phyloP scores from a whole-genome alignment of 2,888 invertebrate species.

The Epinotia demarniana region DNA sequence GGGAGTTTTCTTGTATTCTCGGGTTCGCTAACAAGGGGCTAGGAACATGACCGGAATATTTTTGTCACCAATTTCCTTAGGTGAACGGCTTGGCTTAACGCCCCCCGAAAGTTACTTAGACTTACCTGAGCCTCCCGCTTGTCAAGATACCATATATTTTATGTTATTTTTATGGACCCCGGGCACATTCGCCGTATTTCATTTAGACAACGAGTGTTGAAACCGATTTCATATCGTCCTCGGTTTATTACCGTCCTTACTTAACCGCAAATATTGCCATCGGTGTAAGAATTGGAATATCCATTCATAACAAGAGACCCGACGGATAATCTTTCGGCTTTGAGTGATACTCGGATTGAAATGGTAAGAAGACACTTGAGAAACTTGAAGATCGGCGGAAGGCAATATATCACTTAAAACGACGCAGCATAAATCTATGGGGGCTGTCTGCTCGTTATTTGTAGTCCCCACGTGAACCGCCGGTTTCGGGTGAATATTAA shows the following conservation, averaged over 20 bases:
- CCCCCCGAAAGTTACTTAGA: slow-evolving; percentile 73
- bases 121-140: slow-evolving; percentile 70
- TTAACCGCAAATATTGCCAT: slow-evolving; percentile 17
- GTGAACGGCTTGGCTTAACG: slow-evolving; percentile 78
- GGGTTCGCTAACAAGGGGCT: slow-evolving; percentile 76
- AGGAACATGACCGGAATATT: slow-evolving; percentile 82
- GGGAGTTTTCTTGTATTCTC: slow-evolving; percentile 73
- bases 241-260: slow-evolving; percentile 25
- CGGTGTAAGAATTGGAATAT: slow-evolving; percentile 18
- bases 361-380: slow-evolving; percentile 68
- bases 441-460: slow-evolving; percentile 80
- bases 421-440: slow-evolving; percentile 82
- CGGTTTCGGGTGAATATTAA: slow-evolving; percentile 84
- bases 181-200: slow-evolving; percentile 60
- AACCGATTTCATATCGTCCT: slow-evolving; percentile 54
- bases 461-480: slow-evolving; percentile 82
- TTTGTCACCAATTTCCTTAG: slow-evolving; percentile 79
- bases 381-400: slow-evolving; percentile 68
- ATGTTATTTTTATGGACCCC: slow-evolving; percentile 58
- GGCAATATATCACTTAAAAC: slow-evolving; percentile 81
- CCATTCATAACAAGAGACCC: slow-evolving; percentile 30
- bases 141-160: slow-evolving; percentile 69
- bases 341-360: slow-evolving; percentile 49
- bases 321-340: slow-evolving; percentile 17
- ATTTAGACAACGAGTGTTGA: slow-evolving; percentile 55